A percentile compares a stretch with the other conserved stretches of the same genome.
Evolutionary conservation across 2,797 vertebrate genomes (phyloP).

Genomic region (Pangasius djambal): DNA sequence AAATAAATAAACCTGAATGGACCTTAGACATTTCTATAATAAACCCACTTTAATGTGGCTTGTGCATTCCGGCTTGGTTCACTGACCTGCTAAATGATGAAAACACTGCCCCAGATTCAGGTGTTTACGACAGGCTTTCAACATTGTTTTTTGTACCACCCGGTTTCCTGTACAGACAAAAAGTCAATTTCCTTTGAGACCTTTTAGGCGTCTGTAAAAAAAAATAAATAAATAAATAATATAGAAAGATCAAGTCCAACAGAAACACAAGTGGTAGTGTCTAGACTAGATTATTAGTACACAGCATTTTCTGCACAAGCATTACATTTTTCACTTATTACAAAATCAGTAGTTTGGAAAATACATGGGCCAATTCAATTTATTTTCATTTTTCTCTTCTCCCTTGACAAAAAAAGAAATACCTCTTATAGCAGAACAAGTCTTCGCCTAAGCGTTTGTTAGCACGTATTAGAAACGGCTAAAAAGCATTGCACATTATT

Average conservation of each 20-base stretch:
- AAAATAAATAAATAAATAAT: neutral
- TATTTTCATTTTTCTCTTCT: neutral
- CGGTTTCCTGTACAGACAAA: neutral
- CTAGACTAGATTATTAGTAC: slow-evolving; percentile 17
- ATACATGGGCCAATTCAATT: neutral
- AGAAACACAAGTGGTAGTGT: slow-evolving; percentile 29
- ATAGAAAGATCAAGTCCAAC: neutral
- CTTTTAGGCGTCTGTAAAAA: slow-evolving; percentile 8
- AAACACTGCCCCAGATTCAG: slow-evolving; percentile 25
- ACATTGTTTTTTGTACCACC: neutral
- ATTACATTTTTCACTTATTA: slow-evolving; percentile 25
- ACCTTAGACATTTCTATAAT: neutral
- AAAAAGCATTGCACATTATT: neutral
- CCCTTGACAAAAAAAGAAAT: neutral
- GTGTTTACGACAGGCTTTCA: neutral
- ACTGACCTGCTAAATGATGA: slow-evolving; percentile 37
- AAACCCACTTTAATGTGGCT: neutral
- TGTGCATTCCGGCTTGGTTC: neutral
- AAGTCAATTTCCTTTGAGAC: slow-evolving; percentile 17
- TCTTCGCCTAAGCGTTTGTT: neutral
- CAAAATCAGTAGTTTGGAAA: slow-evolving; percentile 29
- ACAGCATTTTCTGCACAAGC: neutral
- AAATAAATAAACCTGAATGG: neutral
- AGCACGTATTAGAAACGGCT: neutral
- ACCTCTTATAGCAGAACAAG: neutral